Base-by-base conservation (phyloP, 2,113 vertebrate species). In the Bostrychus sinensis region DNA sequence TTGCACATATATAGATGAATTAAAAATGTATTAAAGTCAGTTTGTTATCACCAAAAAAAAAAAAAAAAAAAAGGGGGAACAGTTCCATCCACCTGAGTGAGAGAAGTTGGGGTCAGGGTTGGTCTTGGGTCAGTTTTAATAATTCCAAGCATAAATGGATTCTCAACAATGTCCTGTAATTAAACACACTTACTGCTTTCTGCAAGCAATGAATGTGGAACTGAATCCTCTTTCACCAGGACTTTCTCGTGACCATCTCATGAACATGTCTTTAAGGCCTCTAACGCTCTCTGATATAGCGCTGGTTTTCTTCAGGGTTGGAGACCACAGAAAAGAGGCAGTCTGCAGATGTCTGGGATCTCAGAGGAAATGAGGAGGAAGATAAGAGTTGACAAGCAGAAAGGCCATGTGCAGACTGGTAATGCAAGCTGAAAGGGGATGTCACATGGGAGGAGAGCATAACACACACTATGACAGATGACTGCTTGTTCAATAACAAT, bases 381-480 rank as follows among this genome's bases (percentile, higher is more conserved):
- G 37, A 85, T 93, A 78, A 94, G 88, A 0, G 93, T 90, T 0
- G 94, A 93, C 53, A 96, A 64, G 81, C 94, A 95, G 65, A 95
- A 95, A 43, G 94, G 86, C 94, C 93, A 94, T 26, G 94, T 95
- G 67, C 92, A 92, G 19, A 92, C 54, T 1, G 94, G 93, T 73
- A 95, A 55, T 34, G 92, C 92, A 56, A 95, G 86, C 93, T 95
- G 83, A 75, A 67, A 73, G 64, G 59, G 53, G 62, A 56, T 43
- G 63, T 54, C 63, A 62, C 1, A 34, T 37, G 56, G 63, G 56
- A 62, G 43, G 41, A 45, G 61, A 60, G 63, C 64, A n/a, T 73
- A 74, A 76, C 78, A 64, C 42, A 30, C n/a, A 59, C 69, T 56
- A 17, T 68, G 37, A 62, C 30, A 20, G 37, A 73, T 20, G 42